phyloP scores from a whole-genome alignment of 2,113 vertebrate species.

The Gymnocephalus cernua region DNA sequence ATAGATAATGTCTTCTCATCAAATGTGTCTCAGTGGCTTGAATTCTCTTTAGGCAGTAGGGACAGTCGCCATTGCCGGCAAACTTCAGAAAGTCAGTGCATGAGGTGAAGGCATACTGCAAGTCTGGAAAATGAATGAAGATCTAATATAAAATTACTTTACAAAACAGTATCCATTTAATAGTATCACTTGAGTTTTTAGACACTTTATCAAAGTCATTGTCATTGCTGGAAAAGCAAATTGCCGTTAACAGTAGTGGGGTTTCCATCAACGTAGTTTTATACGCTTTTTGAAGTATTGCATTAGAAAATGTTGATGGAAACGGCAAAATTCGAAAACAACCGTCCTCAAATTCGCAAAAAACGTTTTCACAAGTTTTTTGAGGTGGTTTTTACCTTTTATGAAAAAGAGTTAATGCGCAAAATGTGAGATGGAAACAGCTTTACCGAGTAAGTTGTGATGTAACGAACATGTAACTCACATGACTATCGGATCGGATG shows the following conservation, averaged over 20 bases:
- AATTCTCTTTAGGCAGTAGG: conserved; percentile 37
- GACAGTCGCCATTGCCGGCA: conserved; percentile 7
- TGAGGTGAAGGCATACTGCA: conserved; percentile 28
- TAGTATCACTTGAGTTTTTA: neutral
- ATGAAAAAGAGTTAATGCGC: too few relatives aligned
- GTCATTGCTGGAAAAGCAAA: neutral
- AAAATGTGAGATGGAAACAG: too few relatives aligned
- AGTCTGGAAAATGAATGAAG: conserved; percentile 10
- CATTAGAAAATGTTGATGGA: too few relatives aligned
- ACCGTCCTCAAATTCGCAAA: too few relatives aligned
- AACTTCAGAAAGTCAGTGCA: conserved; percentile 11
- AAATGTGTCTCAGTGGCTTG: conserved; percentile 31
- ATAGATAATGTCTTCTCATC: conserved; percentile 23
- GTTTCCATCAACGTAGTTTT: too few relatives aligned
- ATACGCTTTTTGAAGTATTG: too few relatives aligned
- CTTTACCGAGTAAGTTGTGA: too few relatives aligned
- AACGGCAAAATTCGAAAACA: too few relatives aligned
- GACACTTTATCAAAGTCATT: neutral
- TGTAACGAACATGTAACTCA: too few relatives aligned
- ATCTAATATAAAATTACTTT: conserved; percentile 1
- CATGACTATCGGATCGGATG: too few relatives aligned
- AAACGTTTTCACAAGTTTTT: too few relatives aligned
- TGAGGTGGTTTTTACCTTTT: too few relatives aligned
- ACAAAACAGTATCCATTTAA: neutral
- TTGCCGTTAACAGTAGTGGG: neutral